Evolutionary conservation across 2,113 vertebrate genomes (phyloP).

Genomic region (Callaeas wilsoni): DNA sequence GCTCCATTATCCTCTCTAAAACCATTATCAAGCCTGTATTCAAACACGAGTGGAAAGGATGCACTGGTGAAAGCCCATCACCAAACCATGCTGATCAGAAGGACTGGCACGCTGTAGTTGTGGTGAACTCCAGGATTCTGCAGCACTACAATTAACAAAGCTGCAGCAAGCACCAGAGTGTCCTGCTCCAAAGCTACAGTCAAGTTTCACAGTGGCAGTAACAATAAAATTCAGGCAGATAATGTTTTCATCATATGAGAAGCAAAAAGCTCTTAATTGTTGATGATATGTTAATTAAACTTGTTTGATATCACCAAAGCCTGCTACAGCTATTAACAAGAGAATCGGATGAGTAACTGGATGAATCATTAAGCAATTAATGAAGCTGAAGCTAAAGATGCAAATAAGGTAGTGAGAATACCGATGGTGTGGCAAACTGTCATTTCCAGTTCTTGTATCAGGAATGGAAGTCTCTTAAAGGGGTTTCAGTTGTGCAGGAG

Average conservation of each 20-base stretch:
- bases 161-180: background rate
- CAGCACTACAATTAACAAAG: background rate
- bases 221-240: background rate
- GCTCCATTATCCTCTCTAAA: background rate
- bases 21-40: background rate
- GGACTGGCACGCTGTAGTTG: background rate
- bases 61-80: background rate
- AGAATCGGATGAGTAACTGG: background rate
- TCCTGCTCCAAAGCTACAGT: background rate
- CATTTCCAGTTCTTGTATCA: background rate
- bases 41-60: background rate
- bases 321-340: constrained; percentile 23
- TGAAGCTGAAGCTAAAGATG: constrained; percentile 26
- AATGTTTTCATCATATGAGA: background rate
- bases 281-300: constrained; percentile 31
- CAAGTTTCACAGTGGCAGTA: background rate
- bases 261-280: background rate
- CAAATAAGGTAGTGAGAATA: constrained; percentile 23
- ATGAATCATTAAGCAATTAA: constrained; percentile 50
- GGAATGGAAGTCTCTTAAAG: background rate
- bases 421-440: background rate
- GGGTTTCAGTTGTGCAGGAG: background rate
- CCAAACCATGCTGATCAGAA: background rate
- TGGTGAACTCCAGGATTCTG: background rate
- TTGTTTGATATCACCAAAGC: background rate